These are phyloP conservation scores for Chironomus striatipennis DNA, from an alignment of 1,140 invertebrate species.

Conservation along the genomic window DNA sequence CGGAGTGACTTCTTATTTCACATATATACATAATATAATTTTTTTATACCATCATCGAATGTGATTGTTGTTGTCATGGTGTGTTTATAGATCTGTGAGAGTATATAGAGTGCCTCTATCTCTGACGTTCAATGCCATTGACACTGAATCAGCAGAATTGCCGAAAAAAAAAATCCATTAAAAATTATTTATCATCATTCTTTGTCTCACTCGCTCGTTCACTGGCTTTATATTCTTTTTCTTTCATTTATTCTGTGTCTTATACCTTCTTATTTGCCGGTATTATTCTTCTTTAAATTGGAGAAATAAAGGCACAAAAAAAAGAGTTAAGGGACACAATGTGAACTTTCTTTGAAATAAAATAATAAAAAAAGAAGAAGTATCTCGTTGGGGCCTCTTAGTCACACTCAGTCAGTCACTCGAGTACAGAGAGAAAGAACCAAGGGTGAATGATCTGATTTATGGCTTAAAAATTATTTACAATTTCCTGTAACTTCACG, in stretches of 20 bases:
- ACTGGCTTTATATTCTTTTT: not conserved
- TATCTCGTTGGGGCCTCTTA: not conserved
- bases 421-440: too few species aligned
- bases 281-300: too few species aligned
- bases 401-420: not conserved
- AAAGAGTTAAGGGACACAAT: not conserved
- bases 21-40: too few species aligned
- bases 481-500: not conserved
- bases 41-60: too few species aligned
- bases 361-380: too few species aligned
- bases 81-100: not conserved
- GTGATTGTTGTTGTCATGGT: too few species aligned
- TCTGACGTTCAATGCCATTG: slow-evolving; percentile 13
- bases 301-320: too few species aligned
- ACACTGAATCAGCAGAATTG: not conserved
- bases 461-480: slow-evolving; percentile 7
- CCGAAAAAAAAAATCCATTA: slow-evolving; percentile 5
- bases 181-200: slow-evolving; percentile 20
- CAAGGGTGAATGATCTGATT: slow-evolving; percentile 6
- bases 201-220: not conserved
- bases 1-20: not conserved
- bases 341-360: not conserved
- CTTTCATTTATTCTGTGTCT: not conserved
- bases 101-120: not conserved
- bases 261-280: too few species aligned